Evolutionary conservation across 30 jellyfish, hydroid and myxozoan genomes (phyloP).

Genomic region (Rhopilema esculentum): DNA sequence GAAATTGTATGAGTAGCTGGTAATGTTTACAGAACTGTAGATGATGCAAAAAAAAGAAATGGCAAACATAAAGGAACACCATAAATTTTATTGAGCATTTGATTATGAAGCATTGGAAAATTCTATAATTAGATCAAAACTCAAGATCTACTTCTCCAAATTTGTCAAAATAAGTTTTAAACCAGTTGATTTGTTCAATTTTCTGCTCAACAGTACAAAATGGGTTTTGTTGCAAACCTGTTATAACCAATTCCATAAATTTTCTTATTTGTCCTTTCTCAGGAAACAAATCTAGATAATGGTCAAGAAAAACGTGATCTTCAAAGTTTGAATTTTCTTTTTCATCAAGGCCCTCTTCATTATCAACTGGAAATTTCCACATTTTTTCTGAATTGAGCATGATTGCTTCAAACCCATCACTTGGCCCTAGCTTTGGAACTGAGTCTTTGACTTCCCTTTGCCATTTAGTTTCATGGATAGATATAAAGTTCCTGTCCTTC

Average conservation of each 20-base stretch:
- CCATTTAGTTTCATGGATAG: slow-evolving; percentile 55
- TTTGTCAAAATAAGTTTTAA: slow-evolving; percentile 80
- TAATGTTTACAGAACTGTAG: too few species aligned
- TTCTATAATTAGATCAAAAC: background rate
- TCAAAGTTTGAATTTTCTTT: slow-evolving; percentile 84
- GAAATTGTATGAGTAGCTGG: too few species aligned
- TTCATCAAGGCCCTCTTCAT: slow-evolving; percentile 78
- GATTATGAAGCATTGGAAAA: too few species aligned
- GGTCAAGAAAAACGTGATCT: slow-evolving; percentile 90
- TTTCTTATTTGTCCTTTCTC: slow-evolving; percentile 69
- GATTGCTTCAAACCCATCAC: slow-evolving; percentile 82
- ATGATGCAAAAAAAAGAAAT: too few species aligned
- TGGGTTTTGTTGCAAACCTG: slow-evolving; percentile 97
- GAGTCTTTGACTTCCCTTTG: slow-evolving; percentile 10
- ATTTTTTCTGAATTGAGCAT: slow-evolving; percentile 66
- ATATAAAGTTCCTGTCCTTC: slow-evolving; percentile 22
- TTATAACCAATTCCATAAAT: slow-evolving; percentile 91
- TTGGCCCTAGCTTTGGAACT: slow-evolving; percentile 69
- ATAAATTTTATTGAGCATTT: too few species aligned
- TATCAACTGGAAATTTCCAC: slow-evolving; percentile 95
- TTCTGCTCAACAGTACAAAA: slow-evolving; percentile 83
- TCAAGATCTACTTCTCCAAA: slow-evolving; percentile 77
- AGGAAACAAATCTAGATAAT: slow-evolving; percentile 87
- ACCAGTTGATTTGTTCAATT: slow-evolving; percentile 79
- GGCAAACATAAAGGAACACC: too few species aligned